Evolutionary conservation across 2,113 vertebrate genomes (phyloP), one percentile per base, ranked within the genome.

Genomic region (Alouatta palliata): DNA sequence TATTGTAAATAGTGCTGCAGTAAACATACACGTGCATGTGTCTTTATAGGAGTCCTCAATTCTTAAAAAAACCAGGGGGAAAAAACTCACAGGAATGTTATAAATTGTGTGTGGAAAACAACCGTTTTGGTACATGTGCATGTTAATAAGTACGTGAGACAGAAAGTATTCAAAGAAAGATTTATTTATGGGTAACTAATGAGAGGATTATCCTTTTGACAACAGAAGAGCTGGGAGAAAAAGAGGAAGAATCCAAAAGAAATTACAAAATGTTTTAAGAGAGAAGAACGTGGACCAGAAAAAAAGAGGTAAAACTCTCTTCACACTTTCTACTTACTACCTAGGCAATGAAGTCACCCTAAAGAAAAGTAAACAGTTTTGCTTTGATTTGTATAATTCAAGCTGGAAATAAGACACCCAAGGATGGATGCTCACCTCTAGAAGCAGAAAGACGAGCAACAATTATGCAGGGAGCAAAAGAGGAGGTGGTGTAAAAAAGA

Each of bases 341-440:
- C n/a, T 61, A 77, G 27, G 32, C 66, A 87, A 68, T 85, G 77
- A 88, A 80, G 88, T 82, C 66, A 81, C 40, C 17, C 6, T 58
- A 66, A 82, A 40, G 17, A 21, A 96, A 90, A 40, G 47, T 12
- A 87, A 89, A 90, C 80, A 64, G 43, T 37, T 96, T 77, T 90
- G 56, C 54, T 30, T 40, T 64, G 49, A 92, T 90, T 82, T 82
- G 40, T 77, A 30, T 45, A 88, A 85, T 91, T 79, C 61, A 75
- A 52, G 19, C 19, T 83, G 52, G 82, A 96, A 94, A 64, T 88
- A 77, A 58, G 54, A 87, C 7, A 80, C 43, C 52, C 37, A 86
- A 88, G 81, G 61, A 91, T 25, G 6, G n/a, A 76, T 19, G n/a
- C 56, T 94, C 27, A 73, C n/a, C 47, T 84, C 75, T 19, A 71